phyloP scores from a whole-genome alignment of 2,888 invertebrate species.

The Eupsilia transversa region DNA sequence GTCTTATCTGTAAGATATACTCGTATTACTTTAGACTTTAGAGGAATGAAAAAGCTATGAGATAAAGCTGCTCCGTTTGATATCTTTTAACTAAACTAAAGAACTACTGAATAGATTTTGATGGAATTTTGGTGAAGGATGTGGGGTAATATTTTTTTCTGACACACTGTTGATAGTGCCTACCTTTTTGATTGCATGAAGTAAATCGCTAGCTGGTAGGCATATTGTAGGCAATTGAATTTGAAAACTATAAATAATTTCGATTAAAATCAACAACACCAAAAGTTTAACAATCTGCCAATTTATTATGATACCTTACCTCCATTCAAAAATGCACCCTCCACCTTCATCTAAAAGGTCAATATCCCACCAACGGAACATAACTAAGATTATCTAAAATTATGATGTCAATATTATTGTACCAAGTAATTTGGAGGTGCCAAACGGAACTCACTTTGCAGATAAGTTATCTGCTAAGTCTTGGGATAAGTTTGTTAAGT shows the following conservation, averaged over 20 bases:
- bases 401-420: slow-evolving; percentile 78
- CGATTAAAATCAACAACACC: slow-evolving; percentile 28
- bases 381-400: slow-evolving; percentile 76
- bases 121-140: too few species aligned
- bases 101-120: neutral
- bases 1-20: slow-evolving; percentile 48
- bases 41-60: slow-evolving; percentile 1
- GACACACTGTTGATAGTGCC: too few species aligned
- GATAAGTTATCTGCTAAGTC: slow-evolving; percentile 62
- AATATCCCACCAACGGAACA: slow-evolving; percentile 41
- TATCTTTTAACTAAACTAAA: neutral
- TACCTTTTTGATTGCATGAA: neutral
- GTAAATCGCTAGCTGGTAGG: too few species aligned
- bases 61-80: slow-evolving; percentile 10
- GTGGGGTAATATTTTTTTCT: neutral
- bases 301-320: slow-evolving; percentile 33
- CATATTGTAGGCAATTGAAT: too few species aligned
- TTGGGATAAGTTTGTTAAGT: slow-evolving; percentile 51
- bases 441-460: slow-evolving; percentile 57
- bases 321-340: slow-evolving; percentile 63
- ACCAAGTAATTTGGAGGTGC: slow-evolving; percentile 62
- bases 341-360: slow-evolving; percentile 61
- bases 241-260: neutral
- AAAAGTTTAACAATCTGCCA: slow-evolving; percentile 62
- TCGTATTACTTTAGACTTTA: slow-evolving; percentile 21